These are phyloP conservation scores for Hirtodrosophila duncani DNA, from an alignment of 2,888 invertebrate species.

Conservation along the genomic window DNA sequence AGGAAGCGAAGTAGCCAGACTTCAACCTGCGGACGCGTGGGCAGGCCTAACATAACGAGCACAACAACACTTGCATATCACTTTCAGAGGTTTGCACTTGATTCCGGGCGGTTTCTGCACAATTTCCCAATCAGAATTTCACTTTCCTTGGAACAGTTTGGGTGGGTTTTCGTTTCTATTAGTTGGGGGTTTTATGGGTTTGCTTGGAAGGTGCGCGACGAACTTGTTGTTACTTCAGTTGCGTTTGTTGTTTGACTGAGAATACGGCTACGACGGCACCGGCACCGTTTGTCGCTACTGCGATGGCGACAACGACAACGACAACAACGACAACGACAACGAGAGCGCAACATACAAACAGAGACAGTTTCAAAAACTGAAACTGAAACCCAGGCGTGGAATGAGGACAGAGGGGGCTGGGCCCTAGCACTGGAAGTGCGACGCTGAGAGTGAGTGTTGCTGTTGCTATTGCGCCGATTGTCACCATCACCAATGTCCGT, in stretches of 20 bases:
- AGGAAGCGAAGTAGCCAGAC: slow-evolving; percentile 72
- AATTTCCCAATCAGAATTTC: slow-evolving; percentile 1
- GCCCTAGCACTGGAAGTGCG: background rate
- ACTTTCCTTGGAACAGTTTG: slow-evolving; percentile 8
- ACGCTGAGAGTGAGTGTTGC: slow-evolving; percentile 47
- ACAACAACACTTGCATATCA: slow-evolving; percentile 42
- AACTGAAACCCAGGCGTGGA: slow-evolving; percentile 1
- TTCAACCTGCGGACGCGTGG: slow-evolving; percentile 47
- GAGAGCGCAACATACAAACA: slow-evolving; percentile 16
- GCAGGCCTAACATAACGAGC: slow-evolving; percentile 49
- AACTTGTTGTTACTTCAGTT: slow-evolving; percentile 63
- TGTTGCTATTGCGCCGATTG: slow-evolving; percentile 56
- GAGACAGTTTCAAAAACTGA: slow-evolving; percentile 6
- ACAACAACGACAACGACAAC: slow-evolving; percentile 12
- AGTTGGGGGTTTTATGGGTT: slow-evolving; percentile 2
- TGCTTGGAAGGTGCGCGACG: slow-evolving; percentile 38
- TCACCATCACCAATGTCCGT: slow-evolving; percentile 42
- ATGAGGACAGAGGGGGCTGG: slow-evolving; percentile 29
- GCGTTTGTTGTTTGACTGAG: slow-evolving; percentile 68
- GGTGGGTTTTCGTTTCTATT: too few species aligned
- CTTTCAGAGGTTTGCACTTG: slow-evolving; percentile 10
- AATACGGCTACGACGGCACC: slow-evolving; percentile 60
- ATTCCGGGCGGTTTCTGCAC: background rate
- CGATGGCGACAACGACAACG: slow-evolving; percentile 19
- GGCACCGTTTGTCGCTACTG: slow-evolving; percentile 40